Conservation (phyloP, 2,113 vertebrate species). For the Mola mola region DNA sequence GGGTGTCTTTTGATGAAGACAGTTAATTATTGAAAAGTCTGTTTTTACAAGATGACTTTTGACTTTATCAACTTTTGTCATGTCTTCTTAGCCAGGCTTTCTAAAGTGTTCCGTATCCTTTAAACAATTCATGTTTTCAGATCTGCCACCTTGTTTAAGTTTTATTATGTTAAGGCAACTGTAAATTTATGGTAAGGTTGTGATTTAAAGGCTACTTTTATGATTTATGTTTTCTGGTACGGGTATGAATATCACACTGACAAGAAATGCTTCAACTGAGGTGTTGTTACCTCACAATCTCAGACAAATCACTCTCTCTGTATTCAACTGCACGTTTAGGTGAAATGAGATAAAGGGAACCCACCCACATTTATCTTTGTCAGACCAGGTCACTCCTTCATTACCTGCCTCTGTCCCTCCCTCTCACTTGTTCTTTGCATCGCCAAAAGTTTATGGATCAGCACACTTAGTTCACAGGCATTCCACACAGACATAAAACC, state of each 20-base stretch:
- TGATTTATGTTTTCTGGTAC: too few species aligned
- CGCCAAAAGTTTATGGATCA: neutral
- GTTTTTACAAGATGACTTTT: too few species aligned
- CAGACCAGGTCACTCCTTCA: conserved; percentile 35
- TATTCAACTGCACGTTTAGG: conserved; percentile 11
- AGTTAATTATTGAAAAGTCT: too few species aligned
- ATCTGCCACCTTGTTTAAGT: too few species aligned
- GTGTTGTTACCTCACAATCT: neutral
- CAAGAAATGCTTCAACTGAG: neutral
- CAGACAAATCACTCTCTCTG: conserved; percentile 5
- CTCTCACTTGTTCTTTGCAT: conserved; percentile 2
- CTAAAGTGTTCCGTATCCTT: too few species aligned
- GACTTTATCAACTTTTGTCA: too few species aligned
- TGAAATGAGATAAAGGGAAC: conserved; percentile 27
- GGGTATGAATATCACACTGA: neutral
- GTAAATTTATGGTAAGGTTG: too few species aligned
- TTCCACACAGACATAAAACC: conserved; percentile 32
- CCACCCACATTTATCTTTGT: conserved; percentile 43
- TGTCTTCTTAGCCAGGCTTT: too few species aligned
- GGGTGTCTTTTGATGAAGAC: too few species aligned
- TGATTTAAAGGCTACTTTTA: too few species aligned
- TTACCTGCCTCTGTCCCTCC: conserved; percentile 28
- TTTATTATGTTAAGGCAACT: too few species aligned
- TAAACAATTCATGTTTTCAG: too few species aligned
- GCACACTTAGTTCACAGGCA: conserved; percentile 20